phyloP scores from a whole-genome alignment of 2,888 invertebrate species.

The Dryocosmus kuriphilus region DNA sequence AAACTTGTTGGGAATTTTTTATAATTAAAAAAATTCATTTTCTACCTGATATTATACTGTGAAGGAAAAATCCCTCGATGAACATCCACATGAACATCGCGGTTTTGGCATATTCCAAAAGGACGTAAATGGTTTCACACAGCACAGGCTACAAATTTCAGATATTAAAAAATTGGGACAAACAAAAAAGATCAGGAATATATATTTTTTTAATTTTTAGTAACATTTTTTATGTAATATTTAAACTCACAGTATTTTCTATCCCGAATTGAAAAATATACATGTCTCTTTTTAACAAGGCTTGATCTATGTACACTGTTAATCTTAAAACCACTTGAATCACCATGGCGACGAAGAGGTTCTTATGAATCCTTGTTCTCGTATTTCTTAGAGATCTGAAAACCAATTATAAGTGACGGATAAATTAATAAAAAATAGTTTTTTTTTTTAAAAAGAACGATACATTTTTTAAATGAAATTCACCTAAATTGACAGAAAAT shows the following conservation, averaged over 20 bases:
- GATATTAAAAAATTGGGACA: too few species aligned
- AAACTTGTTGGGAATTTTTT: background rate
- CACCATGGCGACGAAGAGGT: constrained; percentile 90
- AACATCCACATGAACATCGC: constrained; percentile 99
- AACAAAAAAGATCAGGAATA: background rate
- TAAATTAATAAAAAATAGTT: constrained; percentile 33
- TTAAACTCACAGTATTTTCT: constrained; percentile 82
- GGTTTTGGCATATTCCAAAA: constrained; percentile 93
- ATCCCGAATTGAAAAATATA: constrained; percentile 79
- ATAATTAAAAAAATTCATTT: background rate
- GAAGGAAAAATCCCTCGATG: constrained; percentile 93
- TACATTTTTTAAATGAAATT: constrained; percentile 60
- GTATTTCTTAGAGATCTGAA: constrained; percentile 87
- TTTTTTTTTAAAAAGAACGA: background rate
- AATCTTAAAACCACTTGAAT: constrained; percentile 87
- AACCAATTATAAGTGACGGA: constrained; percentile 43
- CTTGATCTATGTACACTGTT: constrained; percentile 87
- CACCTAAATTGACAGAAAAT: constrained; percentile 92
- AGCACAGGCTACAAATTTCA: constrained; percentile 83
- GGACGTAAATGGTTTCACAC: constrained; percentile 87
- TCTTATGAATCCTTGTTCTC: constrained; percentile 91
- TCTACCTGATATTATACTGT: constrained; percentile 88
- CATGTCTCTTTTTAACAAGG: constrained; percentile 77
- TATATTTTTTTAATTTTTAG: constrained; percentile 3
- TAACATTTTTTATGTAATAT: background rate